Percentiles rank a stretch among this genome's conserved stretches.
Evolutionary conservation across 2,888 invertebrate species (phyloP).

Genomic region (Metopia argyrocephala): DNA sequence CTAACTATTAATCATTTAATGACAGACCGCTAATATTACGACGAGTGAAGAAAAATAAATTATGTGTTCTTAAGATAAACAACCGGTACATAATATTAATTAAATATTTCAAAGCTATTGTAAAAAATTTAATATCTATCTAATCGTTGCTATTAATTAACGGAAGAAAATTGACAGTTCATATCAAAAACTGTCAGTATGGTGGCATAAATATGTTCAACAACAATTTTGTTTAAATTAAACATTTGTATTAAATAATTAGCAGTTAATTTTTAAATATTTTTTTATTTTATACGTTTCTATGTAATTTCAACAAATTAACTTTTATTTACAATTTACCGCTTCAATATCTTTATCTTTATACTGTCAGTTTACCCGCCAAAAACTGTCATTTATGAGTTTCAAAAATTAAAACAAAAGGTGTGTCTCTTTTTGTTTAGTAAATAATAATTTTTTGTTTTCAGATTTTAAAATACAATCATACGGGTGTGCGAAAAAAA

Average conservation of each 20-base stretch:
- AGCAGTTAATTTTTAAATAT: not conserved
- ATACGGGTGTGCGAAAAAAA: too few species aligned
- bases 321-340: not conserved
- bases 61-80: not conserved
- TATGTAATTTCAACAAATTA: not conserved
- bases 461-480: too few species aligned
- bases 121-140: not conserved
- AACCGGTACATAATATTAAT: too few species aligned
- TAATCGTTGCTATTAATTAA: not conserved
- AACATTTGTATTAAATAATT: not conserved
- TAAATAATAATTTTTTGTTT: not conserved
- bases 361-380: constrained; percentile 51
- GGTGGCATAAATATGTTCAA: not conserved
- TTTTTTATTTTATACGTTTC: not conserved
- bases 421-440: constrained; percentile 33
- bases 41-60: not conserved
- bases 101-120: too few species aligned
- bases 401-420: constrained; percentile 45
- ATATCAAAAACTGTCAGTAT: too few species aligned
- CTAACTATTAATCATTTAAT: not conserved
- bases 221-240: not conserved
- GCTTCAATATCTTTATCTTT: constrained; percentile 49
- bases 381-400: constrained; percentile 55
- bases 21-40: too few species aligned
- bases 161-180: not conserved